Percentiles rank a stretch among this genome's conserved stretches.
Evolutionary conservation across 2,888 invertebrate species (phyloP).

Genomic region (Drosophila testacea): DNA sequence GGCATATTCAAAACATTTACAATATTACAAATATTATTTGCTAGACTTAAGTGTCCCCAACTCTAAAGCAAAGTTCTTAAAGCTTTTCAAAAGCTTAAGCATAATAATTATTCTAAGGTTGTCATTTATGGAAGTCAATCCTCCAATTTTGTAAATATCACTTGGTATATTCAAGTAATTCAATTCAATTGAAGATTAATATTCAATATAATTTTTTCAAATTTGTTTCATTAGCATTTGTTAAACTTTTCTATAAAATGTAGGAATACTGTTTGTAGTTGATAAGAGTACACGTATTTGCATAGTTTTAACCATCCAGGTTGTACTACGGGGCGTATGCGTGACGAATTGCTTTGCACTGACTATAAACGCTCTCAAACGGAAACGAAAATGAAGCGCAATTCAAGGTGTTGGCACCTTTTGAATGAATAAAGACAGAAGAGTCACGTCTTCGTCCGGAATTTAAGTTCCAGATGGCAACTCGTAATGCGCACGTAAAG

Average conservation of each 20-base stretch:
- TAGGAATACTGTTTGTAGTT: neutral
- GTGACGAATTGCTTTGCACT: constrained; percentile 41
- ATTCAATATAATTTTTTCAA: too few species aligned
- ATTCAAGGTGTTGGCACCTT: constrained; percentile 48
- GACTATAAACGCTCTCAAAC: constrained; percentile 34
- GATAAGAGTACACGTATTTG: neutral
- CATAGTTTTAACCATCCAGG: constrained; percentile 6
- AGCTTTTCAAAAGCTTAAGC: neutral
- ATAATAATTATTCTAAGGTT: neutral
- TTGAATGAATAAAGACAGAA: constrained; percentile 8
- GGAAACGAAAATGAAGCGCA: constrained; percentile 67
- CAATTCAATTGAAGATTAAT: too few species aligned
- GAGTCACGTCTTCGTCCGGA: constrained; percentile 63
- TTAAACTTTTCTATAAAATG: neutral
- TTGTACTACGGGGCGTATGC: constrained; percentile 36
- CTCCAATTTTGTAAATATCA: too few species aligned
- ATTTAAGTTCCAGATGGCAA: constrained; percentile 34
- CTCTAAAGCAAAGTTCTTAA: neutral
- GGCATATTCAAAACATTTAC: constrained; percentile 3
- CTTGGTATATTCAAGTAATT: too few species aligned
- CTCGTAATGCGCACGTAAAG: constrained; percentile 56
- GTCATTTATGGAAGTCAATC: neutral
- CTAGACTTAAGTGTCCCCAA: neutral
- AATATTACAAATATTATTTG: constrained; percentile 3
- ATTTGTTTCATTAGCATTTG: too few species aligned